phyloP scores from a whole-genome alignment of 2,113 vertebrate genomes.

The Psilopsiagon aymara region DNA sequence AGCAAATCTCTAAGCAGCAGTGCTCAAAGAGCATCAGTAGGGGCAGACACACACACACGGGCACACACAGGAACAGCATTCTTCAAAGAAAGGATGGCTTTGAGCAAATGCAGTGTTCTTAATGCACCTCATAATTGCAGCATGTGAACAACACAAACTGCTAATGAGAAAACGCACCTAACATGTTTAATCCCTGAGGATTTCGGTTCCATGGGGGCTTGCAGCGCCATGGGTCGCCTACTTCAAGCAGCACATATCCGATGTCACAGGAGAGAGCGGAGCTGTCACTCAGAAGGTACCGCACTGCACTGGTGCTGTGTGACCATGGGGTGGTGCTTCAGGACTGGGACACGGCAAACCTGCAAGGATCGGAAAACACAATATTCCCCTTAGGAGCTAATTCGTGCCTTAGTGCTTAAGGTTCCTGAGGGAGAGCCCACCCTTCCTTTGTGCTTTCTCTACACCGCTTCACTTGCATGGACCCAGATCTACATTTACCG shows the following conservation, averaged over 20 bases:
- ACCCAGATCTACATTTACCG: neutral
- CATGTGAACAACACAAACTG: fast-evolving
- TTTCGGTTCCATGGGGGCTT: neutral
- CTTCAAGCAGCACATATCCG: constrained; percentile 24
- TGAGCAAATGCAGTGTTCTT: neutral
- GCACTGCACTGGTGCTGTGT: constrained; percentile 46
- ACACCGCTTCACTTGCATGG: fast-evolving
- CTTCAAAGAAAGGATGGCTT: neutral
- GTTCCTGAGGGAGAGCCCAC: neutral
- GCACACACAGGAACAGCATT: fast-evolving
- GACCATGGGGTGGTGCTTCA: constrained; percentile 71
- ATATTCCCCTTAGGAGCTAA: fast-evolving
- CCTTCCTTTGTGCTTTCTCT: neutral
- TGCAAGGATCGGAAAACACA: neutral
- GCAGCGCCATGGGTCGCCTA: neutral
- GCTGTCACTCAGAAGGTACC: constrained; percentile 3
- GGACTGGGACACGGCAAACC: constrained; percentile 71
- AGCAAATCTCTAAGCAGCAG: neutral
- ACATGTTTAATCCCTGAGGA: neutral
- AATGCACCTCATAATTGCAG: neutral
- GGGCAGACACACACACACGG: neutral
- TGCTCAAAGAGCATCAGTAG: neutral
- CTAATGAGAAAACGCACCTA: neutral
- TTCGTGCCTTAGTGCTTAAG: neutral
- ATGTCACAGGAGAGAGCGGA: constrained; percentile 22